Percentiles rank a stretch among this genome's conserved stretches.
These are phyloP conservation scores for Myodes glareolus DNA, from an alignment of 2,113 vertebrate genomes.

Conservation along the genomic window DNA sequence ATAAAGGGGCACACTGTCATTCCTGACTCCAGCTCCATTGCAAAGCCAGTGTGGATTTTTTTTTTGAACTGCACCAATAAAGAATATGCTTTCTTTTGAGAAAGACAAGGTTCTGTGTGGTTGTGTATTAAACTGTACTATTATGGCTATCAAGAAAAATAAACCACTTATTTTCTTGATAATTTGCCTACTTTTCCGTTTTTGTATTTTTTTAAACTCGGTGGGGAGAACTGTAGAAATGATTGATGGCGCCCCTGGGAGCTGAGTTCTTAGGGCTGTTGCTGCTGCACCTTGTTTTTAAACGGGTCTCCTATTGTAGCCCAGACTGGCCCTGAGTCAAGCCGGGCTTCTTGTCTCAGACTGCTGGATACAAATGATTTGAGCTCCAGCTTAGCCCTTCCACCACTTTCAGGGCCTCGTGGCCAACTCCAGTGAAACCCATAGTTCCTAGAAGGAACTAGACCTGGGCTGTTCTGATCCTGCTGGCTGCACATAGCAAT, in stretches of 20 bases:
- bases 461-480: neutral
- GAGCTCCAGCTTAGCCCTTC: neutral
- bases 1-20: neutral
- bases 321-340: neutral
- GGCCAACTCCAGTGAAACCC: neutral
- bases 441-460: neutral
- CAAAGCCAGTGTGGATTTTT: neutral
- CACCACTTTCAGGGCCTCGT: neutral
- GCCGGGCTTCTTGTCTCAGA: neutral
- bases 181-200: slow-evolving; percentile 16
- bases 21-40: neutral
- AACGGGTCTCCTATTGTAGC: neutral
- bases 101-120: neutral
- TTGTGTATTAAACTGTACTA: neutral
- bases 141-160: neutral
- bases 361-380: neutral
- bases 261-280: neutral
- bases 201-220: neutral
- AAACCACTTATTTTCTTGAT: slow-evolving; percentile 40
- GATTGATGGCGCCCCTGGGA: neutral
- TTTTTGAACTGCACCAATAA: neutral
- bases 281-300: neutral
- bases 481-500: too few species aligned
- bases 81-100: neutral
- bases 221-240: neutral